Evolutionary conservation across 2,113 vertebrate species (phyloP), one percentile per base, ranked within the genome.

Genomic region (Nematolebias whitei): DNA sequence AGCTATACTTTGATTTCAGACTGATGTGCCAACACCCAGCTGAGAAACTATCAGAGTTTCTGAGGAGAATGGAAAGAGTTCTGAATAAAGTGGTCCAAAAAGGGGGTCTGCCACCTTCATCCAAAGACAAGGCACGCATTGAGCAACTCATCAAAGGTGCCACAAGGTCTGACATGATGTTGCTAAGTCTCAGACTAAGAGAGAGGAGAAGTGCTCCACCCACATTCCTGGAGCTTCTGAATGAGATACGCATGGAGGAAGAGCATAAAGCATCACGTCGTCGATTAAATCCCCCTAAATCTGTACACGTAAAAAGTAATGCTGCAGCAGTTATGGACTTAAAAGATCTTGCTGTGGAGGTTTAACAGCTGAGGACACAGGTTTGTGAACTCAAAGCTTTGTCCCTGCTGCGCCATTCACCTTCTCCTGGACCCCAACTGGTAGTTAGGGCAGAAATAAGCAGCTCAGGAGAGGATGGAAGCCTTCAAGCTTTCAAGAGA

Each of bases 141-240:
- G 71, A 71, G 1, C 71, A 75, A 13, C 29, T 75, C n/a, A 74
- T 80, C n/a, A 71, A 65, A 51, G 78, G 55, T 1, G 59, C 49
- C 26, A 62, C 19, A 0, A 12, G 12, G 11, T 75, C 71, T 5
- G 50, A 76, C n/a, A 35, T 63, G 45, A 68, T 69, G 73, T 1
- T 63, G 0, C 13, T 76, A 19, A 62, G 47, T 3, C 58, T 67
- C 0, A 43, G 50, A 11, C 32, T 74, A 10, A 19, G 61, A 11
- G 63, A 65, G 12, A 14, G 16, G 10, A 35, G 24, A 18, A 19
- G 4, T 43, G 4, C 4, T 1, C 52, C 52, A 6, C 53, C 35
- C 7, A 44, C 52, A 6, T 72, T 71, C 15, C 14, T 72, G 10
- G 13, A 72, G 26, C n/a, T 72, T 2, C 20, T 71, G 24, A 57